These are phyloP conservation scores for Bugula neritina DNA, from an alignment of 2,888 invertebrate species.

Conservation along the genomic window DNA sequence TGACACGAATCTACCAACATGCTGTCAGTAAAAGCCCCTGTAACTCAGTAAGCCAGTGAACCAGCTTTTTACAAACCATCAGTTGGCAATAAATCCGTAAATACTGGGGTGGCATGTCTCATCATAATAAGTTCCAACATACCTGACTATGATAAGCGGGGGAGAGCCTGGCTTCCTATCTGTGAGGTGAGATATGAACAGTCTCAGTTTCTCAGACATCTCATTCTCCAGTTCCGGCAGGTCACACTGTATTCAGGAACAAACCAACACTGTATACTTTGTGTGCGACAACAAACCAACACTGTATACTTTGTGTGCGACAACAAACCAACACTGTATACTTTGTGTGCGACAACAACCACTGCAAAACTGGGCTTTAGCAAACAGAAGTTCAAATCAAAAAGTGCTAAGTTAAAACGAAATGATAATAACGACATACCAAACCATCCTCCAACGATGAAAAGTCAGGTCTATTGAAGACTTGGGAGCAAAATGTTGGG, in stretches of 20 bases:
- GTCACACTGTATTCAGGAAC: constrained; percentile 58
- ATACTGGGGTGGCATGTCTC: too few relatives aligned
- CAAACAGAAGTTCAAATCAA: too few relatives aligned
- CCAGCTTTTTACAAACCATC: too few relatives aligned
- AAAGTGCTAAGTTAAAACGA: too few relatives aligned
- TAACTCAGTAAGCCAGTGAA: too few relatives aligned
- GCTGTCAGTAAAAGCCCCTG: too few relatives aligned
- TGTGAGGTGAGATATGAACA: constrained; percentile 75
- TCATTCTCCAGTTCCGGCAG: constrained; percentile 72
- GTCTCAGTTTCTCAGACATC: constrained; percentile 69
- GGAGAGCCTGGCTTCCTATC: constrained; percentile 76
- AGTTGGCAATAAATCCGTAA: too few relatives aligned
- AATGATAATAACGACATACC: constrained; percentile 40
- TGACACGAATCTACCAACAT: too few relatives aligned
- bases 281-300: constrained; percentile 36
- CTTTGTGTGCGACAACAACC: constrained; percentile 47
- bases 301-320: constrained; percentile 47
- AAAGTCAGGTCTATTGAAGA: constrained; percentile 62
- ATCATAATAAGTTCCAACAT: too few relatives aligned
- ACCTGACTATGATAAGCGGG: constrained; percentile 76
- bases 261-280: constrained; percentile 39
- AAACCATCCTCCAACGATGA: constrained; percentile 42
- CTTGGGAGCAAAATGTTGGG: constrained; percentile 68
- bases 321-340: neutral
- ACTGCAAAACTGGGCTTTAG: too few relatives aligned